phyloP scores from a whole-genome alignment of 2,113 vertebrate species.

The Tragelaphus buxtoni region DNA sequence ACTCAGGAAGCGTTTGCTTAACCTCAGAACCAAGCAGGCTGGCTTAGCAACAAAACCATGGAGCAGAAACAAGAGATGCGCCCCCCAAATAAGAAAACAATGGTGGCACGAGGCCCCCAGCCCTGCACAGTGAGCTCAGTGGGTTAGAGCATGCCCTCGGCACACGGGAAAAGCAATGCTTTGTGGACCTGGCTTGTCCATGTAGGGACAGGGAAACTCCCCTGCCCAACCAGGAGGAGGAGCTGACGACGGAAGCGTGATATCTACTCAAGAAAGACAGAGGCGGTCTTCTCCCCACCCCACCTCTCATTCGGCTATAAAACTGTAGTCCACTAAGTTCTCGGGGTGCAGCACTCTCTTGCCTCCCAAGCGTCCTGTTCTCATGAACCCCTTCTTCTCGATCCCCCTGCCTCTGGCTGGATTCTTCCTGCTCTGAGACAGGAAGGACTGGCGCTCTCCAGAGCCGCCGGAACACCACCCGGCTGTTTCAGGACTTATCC shows the following conservation, averaged over 20 bases:
- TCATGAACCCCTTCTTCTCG: background rate
- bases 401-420: background rate
- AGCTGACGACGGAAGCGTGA: background rate
- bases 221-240: background rate
- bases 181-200: background rate
- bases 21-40: background rate
- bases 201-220: background rate
- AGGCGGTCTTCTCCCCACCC: background rate
- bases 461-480: background rate
- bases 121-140: background rate
- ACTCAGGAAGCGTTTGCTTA: background rate
- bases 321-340: background rate
- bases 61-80: background rate
- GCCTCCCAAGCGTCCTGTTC: background rate
- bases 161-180: background rate
- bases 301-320: background rate
- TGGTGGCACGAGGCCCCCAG: fast-evolving
- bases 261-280: background rate
- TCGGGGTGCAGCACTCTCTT: background rate
- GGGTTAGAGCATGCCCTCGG: background rate
- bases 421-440: background rate
- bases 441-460: background rate
- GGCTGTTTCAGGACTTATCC: background rate
- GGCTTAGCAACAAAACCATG: background rate
- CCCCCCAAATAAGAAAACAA: background rate